These are phyloP conservation scores for Ammodytes dubius DNA, from an alignment of 2,113 vertebrate genomes.

Conservation along the genomic window DNA sequence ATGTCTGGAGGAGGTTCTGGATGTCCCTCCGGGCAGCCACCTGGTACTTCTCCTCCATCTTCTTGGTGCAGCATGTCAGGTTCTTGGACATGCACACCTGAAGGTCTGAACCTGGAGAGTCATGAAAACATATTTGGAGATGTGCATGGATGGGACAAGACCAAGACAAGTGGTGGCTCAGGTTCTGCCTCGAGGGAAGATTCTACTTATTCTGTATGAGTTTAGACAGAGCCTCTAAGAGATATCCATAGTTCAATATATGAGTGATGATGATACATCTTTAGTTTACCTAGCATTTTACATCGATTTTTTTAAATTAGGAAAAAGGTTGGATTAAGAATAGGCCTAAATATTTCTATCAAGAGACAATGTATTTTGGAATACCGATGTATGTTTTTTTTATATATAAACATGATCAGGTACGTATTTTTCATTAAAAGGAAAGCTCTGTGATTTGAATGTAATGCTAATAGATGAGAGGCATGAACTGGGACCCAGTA, in stretches of 20 bases:
- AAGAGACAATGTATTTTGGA: not conserved
- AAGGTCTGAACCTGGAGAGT: slow-evolving; percentile 86
- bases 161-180: not conserved
- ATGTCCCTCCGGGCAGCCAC: slow-evolving; percentile 86
- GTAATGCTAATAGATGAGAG: not conserved
- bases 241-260: not conserved
- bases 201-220: not conserved
- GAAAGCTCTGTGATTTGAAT: not conserved
- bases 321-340: not conserved
- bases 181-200: too few species aligned
- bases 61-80: slow-evolving; percentile 91
- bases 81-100: slow-evolving; percentile 89
- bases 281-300: not conserved
- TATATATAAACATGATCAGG: not conserved
- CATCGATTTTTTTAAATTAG: not conserved
- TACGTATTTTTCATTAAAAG: slow-evolving; percentile 6
- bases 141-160: not conserved
- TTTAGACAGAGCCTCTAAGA: not conserved
- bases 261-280: not conserved
- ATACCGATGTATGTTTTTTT: not conserved
- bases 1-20: slow-evolving; percentile 88
- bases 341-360: not conserved
- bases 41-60: slow-evolving; percentile 92
- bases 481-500: slow-evolving; percentile 11
- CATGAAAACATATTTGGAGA: not conserved